Conservation (phyloP, 2,113 vertebrate genomes). For the Carassius gibelio region DNA sequence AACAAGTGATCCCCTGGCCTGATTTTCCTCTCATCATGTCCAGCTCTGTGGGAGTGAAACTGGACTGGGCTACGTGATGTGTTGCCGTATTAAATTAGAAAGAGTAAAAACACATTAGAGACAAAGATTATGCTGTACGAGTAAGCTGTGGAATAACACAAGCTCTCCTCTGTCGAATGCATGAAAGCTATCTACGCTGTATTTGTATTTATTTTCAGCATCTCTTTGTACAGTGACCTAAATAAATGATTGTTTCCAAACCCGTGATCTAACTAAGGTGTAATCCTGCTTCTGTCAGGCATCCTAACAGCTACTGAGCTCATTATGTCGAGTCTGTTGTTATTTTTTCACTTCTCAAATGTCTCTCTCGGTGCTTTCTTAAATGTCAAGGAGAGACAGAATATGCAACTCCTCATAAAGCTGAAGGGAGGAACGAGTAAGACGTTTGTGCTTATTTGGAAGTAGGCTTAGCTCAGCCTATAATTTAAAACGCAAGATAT, state of each 20-base stretch:
- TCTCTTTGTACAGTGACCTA: slow-evolving; percentile 36
- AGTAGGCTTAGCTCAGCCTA: not conserved
- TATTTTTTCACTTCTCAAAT: not conserved
- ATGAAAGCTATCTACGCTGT: not conserved
- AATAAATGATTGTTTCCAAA: slow-evolving; percentile 47
- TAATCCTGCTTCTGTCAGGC: slow-evolving; percentile 41
- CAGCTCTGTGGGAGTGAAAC: slow-evolving; percentile 12
- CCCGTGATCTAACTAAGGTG: slow-evolving; percentile 37
- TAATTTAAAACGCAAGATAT: not conserved
- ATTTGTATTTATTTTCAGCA: slow-evolving; percentile 13
- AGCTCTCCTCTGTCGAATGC: not conserved
- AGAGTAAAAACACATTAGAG: not conserved
- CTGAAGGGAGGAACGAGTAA: not conserved
- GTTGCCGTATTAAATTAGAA: not conserved
- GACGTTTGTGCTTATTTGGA: slow-evolving; percentile 18
- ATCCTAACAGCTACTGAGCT: slow-evolving; percentile 23
- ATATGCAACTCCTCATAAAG: slow-evolving; percentile 22
- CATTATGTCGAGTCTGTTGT: not conserved
- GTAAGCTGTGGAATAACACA: not conserved
- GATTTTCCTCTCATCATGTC: slow-evolving; percentile 9
- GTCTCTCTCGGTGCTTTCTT: not conserved
- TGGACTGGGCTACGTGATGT: not conserved
- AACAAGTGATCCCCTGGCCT: slow-evolving; percentile 5
- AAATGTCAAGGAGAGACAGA: slow-evolving; percentile 35
- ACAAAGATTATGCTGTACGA: not conserved